Conservation (phyloP, 1,140 invertebrate species). For the Eupeodes corollae region DNA sequence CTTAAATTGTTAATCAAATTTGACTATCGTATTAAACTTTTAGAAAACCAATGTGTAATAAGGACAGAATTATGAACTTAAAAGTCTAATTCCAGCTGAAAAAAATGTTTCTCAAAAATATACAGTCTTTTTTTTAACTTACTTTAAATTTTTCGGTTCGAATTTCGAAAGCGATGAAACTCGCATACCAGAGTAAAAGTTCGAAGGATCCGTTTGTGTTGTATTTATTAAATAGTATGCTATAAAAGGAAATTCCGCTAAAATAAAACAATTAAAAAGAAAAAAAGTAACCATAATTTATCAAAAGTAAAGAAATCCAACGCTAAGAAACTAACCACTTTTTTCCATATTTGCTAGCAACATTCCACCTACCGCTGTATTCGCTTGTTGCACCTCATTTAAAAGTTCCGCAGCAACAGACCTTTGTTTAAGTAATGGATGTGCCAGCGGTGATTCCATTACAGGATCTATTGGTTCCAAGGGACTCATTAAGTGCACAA, state of each 20-base stretch:
- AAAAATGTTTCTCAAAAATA: too few relatives aligned
- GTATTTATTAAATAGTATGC: constrained; percentile 82
- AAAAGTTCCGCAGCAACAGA: constrained; percentile 64
- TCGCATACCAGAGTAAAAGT: constrained; percentile 72
- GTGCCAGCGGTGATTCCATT: constrained; percentile 65
- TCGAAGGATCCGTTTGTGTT: constrained; percentile 65
- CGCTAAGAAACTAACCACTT: constrained; percentile 47
- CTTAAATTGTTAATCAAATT: too few relatives aligned
- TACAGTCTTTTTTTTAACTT: too few relatives aligned
- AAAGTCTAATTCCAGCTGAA: too few relatives aligned
- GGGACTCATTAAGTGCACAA: constrained; percentile 79
- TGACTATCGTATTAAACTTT: too few relatives aligned
- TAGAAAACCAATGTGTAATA: too few relatives aligned
- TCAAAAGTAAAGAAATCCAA: neutral
- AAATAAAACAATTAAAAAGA: constrained; percentile 15
- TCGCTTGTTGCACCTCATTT: constrained; percentile 56
- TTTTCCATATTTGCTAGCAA: constrained; percentile 78
- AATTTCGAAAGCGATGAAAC: constrained; percentile 69
- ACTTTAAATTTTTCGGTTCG: constrained; percentile 51
- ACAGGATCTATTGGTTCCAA: constrained; percentile 71
- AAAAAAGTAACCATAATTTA: neutral
- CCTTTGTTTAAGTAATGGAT: constrained; percentile 61
- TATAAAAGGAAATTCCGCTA: constrained; percentile 84
- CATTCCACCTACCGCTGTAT: constrained; percentile 65
- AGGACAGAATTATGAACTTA: too few relatives aligned